Percentiles rank a stretch among this genome's conserved stretches.
phyloP scores from a whole-genome alignment of 1,140 invertebrate species.

The Batillaria attramentaria region DNA sequence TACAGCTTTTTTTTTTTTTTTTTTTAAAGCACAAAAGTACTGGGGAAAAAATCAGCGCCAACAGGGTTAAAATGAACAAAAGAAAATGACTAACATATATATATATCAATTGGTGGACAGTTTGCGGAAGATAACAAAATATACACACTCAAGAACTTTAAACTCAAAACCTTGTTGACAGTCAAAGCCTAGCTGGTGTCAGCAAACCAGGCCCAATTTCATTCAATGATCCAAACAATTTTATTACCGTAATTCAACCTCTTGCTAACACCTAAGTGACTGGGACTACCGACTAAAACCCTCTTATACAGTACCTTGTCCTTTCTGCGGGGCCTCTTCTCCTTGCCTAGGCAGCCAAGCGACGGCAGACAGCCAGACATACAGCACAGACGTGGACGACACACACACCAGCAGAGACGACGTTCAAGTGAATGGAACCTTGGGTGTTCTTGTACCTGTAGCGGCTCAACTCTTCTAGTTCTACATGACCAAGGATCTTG shows the following conservation, averaged over 20 bases:
- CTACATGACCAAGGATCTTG: no score
- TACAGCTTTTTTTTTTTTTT: no score
- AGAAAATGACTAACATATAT: no score
- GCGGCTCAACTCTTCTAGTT: no score
- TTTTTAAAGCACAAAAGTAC: neutral
- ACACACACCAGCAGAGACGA: no score
- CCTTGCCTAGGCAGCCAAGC: conserved; percentile 32
- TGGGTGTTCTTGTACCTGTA: no score
- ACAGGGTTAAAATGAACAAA: neutral
- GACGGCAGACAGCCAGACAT: conserved; percentile 34
- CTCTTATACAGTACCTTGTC: conserved; percentile 16
- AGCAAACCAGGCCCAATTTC: no score
- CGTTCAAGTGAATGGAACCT: no score
- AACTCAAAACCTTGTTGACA: neutral
- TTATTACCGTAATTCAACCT: no score
- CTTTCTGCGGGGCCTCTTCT: conserved; percentile 26
- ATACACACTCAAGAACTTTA: neutral
- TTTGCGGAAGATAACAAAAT: neutral
- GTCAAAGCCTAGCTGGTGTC: no score
- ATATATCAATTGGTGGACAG: neutral
- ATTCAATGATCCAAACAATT: no score
- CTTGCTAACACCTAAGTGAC: no score
- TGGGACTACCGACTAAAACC: neutral
- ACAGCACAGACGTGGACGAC: neutral
- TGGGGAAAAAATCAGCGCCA: neutral